A percentile compares a stretch with the other conserved stretches of the same genome.
phyloP scores from a whole-genome alignment of 2,888 invertebrate species.

The Linyphia triangularis region DNA sequence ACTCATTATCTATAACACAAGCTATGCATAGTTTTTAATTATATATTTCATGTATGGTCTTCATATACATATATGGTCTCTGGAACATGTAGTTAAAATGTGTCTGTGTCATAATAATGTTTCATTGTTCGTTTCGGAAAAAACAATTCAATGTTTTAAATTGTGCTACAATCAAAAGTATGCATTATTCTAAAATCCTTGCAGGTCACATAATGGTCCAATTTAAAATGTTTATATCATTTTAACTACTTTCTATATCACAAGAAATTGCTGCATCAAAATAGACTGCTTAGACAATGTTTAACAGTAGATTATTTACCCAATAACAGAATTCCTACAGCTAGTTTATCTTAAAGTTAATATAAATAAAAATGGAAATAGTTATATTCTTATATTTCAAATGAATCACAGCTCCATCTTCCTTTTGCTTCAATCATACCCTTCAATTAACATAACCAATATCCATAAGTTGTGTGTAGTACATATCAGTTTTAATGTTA shows the following conservation, averaged over 20 bases:
- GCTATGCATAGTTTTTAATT: too few relatives aligned
- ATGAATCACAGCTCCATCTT: constrained; percentile 36
- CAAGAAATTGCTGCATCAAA: constrained; percentile 66
- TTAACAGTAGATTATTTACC: constrained; percentile 49
- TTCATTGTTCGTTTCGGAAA: too few relatives aligned
- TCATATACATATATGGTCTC: too few relatives aligned
- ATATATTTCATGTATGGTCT: too few relatives aligned
- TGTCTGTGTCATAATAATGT: too few relatives aligned
- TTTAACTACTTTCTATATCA: constrained; percentile 57
- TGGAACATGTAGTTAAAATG: too few relatives aligned
- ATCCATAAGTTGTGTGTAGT: too few relatives aligned
- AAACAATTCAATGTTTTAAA: neutral
- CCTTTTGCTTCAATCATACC: neutral
- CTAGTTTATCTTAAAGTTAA: constrained; percentile 30
- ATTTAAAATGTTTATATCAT: constrained; percentile 44
- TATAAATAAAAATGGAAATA: neutral
- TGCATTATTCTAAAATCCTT: constrained; percentile 33
- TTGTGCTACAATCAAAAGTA: neutral
- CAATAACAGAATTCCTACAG: constrained; percentile 29
- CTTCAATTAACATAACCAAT: neutral
- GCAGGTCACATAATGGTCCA: constrained; percentile 53
- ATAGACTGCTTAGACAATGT: constrained; percentile 63
- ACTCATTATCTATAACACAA: too few relatives aligned
- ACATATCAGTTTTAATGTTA: too few relatives aligned
- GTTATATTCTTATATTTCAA: constrained; percentile 10